Evolutionary conservation across 2,797 vertebrate species (phyloP), one percentile per base, ranked within the genome.

Genomic region (Dendrocincla tyrannina): DNA sequence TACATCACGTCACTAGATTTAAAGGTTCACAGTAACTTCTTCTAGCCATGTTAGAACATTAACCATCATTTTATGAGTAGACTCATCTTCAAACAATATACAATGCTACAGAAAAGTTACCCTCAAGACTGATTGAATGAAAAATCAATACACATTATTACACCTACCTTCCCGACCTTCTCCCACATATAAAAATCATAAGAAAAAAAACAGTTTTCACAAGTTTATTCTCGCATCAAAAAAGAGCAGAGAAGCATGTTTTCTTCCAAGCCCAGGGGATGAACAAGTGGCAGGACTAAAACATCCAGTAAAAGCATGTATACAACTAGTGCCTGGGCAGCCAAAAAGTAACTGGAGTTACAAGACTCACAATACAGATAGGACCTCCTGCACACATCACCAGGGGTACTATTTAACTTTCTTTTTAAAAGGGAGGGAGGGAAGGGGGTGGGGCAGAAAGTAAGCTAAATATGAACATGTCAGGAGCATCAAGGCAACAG

Each of bases 1-100:
- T 82, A 74, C 37, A 41, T 55, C 17, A 11, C 62, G 0, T 95
- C 83, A 90, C 76, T 74, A 88, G 87, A 94, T 94, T 96, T 96
- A 97, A 94, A 66, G 25, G 59, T 85, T 92, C 85, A 85, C 39
- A 88, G 53, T 70, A 95, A 86, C 70, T 80, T 93, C 67, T 39
- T 70, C 67, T 39, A 94, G 53, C 67, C 78, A 17, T 50, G 50
- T 42, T 88, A 42, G 47, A 92, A 53, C 42, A 90, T 60, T 68
- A 92, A 59, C 37, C 60, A 88, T 74, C 42, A 80, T 76, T 88
- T 58, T 39, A 32, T 35, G 41, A 85, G 53, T 12, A 70, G 67
- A 60, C 35, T 87, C 23, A 89, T 68, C 74, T 74, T 87, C 49
- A 87, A 91, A 86, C 83, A 86, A 79, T n/a, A 93, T 37, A 88